Base-by-base conservation (phyloP, 2,113 vertebrate species). In the Picathartes gymnocephalus region DNA sequence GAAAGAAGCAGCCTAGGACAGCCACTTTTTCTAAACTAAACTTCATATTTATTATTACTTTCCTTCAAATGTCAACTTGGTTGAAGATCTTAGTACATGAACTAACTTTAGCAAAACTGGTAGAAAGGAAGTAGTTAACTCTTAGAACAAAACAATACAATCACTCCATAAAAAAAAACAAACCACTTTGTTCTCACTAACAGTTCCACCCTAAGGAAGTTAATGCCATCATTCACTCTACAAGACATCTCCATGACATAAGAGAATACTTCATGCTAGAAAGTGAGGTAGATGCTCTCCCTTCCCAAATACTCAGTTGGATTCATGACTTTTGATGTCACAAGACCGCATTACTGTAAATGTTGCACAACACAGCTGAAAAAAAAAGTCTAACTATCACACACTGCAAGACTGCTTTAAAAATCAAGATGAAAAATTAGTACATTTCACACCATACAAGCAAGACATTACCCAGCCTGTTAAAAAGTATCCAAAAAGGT, bases 141-240 rank as follows among this genome's bases (percentile, higher is more conserved):
- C 30, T 65, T 50, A 66, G 8, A 83, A 65, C 0, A 3, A 53
- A 79, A 40, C 7, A 76, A 56, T 15, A 56, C 8, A 74, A 62
- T 39, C 15, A 54, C 6, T 27, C 7, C 40, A 57, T 11, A 44
- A 61, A 80, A 81, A 72, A 39, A 3, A 0, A 0, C 8, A 39
- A 39, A n/a, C 0, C 13, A 50, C 17, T 54, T 69, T 31, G 13
- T 18, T 77, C 30, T 64, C 66, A 48, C 10, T 31, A 76, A 70
- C 3, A 54, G 11, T 64, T 28, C 13, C 20, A 79, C 10, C 10
- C 20, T 64, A 79, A 56, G 60, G 48, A 91, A 86, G 6, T 37
- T 45, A 47, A 80, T 31, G 27, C 4, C 80, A 53, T 12, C 12
- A 27, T 21, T 51, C 58, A 50, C 33, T 65, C 21, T 16, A 47